These are phyloP conservation scores for Sclerurus mexicanus DNA, from an alignment of 2,113 vertebrate genomes.

Conservation along the genomic window DNA sequence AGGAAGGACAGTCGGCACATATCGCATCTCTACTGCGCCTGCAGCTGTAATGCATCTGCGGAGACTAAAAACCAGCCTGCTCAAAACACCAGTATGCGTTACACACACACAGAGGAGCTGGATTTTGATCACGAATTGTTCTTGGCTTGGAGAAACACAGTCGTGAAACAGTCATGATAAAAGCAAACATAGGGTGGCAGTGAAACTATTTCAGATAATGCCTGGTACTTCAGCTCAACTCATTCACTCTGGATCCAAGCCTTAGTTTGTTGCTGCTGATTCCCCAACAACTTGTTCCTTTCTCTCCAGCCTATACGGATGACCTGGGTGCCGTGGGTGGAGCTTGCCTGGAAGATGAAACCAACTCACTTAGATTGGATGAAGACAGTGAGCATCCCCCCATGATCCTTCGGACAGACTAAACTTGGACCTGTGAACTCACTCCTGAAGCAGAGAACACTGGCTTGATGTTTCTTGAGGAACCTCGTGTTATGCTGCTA, in stretches of 20 bases:
- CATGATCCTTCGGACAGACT: slow-evolving; percentile 95
- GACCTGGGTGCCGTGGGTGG: slow-evolving; percentile 93
- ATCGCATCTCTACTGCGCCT: neutral
- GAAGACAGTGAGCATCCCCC: slow-evolving; percentile 98
- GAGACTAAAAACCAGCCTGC: neutral
- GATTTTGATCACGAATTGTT: neutral
- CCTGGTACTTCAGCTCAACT: neutral
- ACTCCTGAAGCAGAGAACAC: slow-evolving; percentile 68
- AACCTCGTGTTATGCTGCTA: slow-evolving; percentile 85
- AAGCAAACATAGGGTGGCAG: neutral
- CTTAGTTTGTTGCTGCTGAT: neutral
- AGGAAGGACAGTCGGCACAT: neutral
- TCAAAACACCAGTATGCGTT: neutral
- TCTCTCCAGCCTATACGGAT: slow-evolving; percentile 85
- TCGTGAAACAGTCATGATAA: neutral
- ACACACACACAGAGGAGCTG: neutral
- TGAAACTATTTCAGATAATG: neutral
- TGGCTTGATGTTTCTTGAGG: slow-evolving; percentile 73
- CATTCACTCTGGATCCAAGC: neutral
- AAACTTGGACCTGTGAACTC: slow-evolving; percentile 57
- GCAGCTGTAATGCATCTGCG: neutral
- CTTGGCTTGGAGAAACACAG: neutral
- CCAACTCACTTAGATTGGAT: slow-evolving; percentile 84
- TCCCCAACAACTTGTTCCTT: neutral
- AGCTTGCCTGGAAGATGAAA: slow-evolving; percentile 88